phyloP scores from a whole-genome alignment of 2,113 vertebrate genomes.

The Willisornis vidua region DNA sequence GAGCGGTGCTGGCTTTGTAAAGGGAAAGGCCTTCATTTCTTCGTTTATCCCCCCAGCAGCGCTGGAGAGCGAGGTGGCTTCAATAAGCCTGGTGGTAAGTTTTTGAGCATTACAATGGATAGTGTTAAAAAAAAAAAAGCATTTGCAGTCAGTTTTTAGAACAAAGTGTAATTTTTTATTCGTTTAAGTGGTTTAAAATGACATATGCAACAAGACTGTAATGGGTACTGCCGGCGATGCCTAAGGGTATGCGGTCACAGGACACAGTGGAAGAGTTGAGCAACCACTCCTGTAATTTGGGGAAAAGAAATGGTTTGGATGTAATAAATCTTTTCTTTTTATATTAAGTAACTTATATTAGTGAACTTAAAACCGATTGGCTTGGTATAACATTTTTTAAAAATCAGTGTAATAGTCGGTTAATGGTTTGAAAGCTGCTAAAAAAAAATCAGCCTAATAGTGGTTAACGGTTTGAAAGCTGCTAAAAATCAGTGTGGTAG shows the following conservation, averaged over 20 bases:
- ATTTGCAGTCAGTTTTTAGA: conserved; percentile 76
- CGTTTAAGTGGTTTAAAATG: conserved; percentile 78
- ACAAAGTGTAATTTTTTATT: conserved; percentile 75
- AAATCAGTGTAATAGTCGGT: conserved; percentile 46
- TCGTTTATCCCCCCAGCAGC: conserved; percentile 99
- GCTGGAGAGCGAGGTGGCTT: conserved; percentile 99
- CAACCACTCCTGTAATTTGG: conserved; percentile 80
- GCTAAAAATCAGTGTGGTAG: conserved; percentile 39
- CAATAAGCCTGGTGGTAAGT: conserved; percentile 99
- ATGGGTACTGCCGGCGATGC: conserved; percentile 85
- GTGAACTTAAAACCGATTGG: conserved; percentile 71
- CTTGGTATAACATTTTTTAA: conserved; percentile 47
- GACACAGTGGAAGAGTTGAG: conserved; percentile 75
- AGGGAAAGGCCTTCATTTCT: conserved; percentile 99
- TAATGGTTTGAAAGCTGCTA: conserved; percentile 74
- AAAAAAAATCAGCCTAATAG: not conserved
- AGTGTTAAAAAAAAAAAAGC: conserved; percentile 82
- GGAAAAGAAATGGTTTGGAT: conserved; percentile 65
- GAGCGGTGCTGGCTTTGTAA: conserved; percentile 98
- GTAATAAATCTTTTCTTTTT: not conserved
- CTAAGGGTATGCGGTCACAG: conserved; percentile 79
- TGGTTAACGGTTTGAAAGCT: not conserved
- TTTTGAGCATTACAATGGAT: conserved; percentile 98
- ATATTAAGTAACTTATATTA: conserved; percentile 48
- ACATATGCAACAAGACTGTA: conserved; percentile 74